Conservation (phyloP, 2,888 invertebrate genomes). For the Ctena decussata region DNA sequence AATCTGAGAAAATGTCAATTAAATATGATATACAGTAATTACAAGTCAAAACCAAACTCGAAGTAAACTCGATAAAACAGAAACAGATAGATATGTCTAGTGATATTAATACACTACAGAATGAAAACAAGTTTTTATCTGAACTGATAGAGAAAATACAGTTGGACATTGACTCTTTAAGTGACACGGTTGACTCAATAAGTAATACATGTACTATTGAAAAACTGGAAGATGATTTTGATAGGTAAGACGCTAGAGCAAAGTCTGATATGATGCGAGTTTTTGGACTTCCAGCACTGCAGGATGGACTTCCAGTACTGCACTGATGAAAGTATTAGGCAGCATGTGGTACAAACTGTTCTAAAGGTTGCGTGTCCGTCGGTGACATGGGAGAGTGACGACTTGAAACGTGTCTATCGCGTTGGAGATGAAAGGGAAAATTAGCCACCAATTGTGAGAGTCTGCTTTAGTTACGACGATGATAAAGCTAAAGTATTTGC, state of each 20-base stretch:
- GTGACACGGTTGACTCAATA: background rate
- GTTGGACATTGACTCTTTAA: background rate
- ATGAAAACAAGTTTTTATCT: background rate
- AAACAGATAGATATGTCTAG: no score
- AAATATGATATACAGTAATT: no score
- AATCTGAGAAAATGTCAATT: no score
- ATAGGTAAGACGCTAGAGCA: background rate
- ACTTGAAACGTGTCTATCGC: background rate
- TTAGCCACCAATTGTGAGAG: background rate
- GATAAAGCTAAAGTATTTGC: background rate
- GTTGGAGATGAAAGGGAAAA: background rate
- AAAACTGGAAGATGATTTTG: background rate
- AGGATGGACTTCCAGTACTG: no score
- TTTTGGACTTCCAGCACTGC: background rate
- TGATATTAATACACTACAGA: no score
- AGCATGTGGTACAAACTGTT: background rate
- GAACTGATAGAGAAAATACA: background rate
- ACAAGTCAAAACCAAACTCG: no score
- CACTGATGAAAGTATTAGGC: background rate
- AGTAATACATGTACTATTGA: background rate
- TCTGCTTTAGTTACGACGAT: background rate
- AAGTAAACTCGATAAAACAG: no score
- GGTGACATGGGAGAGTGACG: background rate
- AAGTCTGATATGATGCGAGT: background rate
- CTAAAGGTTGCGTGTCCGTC: background rate